phyloP scores from a whole-genome alignment of 2,797 vertebrate genomes.

The Chromis chromis region DNA sequence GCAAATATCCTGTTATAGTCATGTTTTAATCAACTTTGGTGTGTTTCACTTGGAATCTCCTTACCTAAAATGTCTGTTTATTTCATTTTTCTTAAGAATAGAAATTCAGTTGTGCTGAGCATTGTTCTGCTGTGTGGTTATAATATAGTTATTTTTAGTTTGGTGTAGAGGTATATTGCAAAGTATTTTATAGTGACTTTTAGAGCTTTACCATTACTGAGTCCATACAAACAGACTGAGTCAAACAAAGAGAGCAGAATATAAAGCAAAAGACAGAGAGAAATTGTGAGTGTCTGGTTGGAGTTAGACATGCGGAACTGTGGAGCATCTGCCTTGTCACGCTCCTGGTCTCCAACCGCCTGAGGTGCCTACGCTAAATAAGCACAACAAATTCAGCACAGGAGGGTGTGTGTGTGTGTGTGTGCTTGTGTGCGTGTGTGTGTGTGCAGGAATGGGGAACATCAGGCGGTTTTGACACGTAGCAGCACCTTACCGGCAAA shows the following conservation, averaged over 20 bases:
- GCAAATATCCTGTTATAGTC: conserved; percentile 72
- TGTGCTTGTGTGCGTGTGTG: conserved; percentile 10
- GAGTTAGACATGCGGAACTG: conserved; percentile 84
- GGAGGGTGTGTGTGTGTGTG: conserved; percentile 27
- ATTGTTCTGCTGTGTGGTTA: not conserved
- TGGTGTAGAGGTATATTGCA: too few species aligned
- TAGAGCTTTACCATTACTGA: too few species aligned
- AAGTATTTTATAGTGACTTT: too few species aligned
- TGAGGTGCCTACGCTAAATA: conserved; percentile 70
- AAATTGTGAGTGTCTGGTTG: conserved; percentile 76
- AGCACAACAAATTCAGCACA: conserved; percentile 75
- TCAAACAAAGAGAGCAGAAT: conserved; percentile 53
- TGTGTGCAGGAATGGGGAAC: conserved; percentile 48
- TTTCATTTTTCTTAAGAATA: not conserved
- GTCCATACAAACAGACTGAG: too few species aligned
- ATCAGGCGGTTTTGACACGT: conserved; percentile 57
- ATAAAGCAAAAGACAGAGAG: conserved; percentile 65
- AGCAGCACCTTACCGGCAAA: conserved; percentile 59
- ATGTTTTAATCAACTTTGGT: conserved; percentile 61
- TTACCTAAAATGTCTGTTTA: conserved; percentile 11
- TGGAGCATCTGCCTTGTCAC: conserved; percentile 85
- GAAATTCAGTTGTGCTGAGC: not conserved
- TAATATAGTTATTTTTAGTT: too few species aligned
- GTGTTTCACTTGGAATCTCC: conserved; percentile 63
- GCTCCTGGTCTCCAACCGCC: conserved; percentile 68